Percentiles rank a stretch among this genome's conserved stretches.
Evolutionary conservation across 2,113 vertebrate genomes (phyloP).

Genomic region (Ahaetulla prasina): DNA sequence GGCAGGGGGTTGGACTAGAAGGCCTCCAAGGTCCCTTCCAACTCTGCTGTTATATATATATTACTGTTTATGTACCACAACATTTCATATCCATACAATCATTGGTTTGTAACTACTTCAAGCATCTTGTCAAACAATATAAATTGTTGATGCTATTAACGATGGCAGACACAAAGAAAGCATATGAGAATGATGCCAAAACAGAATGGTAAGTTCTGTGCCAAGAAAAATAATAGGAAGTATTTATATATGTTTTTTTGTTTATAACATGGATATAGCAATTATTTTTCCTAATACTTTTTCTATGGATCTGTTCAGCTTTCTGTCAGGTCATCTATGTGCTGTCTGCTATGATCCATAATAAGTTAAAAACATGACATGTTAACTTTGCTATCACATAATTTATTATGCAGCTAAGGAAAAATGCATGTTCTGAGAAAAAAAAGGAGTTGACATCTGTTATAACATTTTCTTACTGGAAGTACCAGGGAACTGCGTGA

Average conservation of each 20-base stretch:
- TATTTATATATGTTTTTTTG: neutral
- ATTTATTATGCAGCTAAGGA: neutral
- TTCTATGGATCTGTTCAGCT: neutral
- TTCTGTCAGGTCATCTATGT: neutral
- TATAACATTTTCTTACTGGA: neutral
- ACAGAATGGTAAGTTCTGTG: neutral
- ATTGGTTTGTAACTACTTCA: neutral
- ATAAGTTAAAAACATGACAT: neutral
- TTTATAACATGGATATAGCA: neutral
- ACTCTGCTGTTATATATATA: no score
- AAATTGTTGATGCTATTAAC: neutral
- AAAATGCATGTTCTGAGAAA: neutral
- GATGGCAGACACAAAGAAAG: neutral
- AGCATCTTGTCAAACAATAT: conserved; percentile 8
- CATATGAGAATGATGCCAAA: neutral
- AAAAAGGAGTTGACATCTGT: neutral
- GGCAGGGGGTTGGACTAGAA: no score
- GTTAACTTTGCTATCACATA: neutral
- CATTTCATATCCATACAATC: neutral
- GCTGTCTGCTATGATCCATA: neutral
- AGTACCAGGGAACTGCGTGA: neutral
- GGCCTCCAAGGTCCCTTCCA: no score
- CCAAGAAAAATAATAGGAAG: neutral
- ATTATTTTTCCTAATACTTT: neutral
- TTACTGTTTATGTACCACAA: neutral